Evolutionary conservation across 1,140 invertebrate genomes (phyloP).

Genomic region (silkworm (Bombyx mori)): DNA sequence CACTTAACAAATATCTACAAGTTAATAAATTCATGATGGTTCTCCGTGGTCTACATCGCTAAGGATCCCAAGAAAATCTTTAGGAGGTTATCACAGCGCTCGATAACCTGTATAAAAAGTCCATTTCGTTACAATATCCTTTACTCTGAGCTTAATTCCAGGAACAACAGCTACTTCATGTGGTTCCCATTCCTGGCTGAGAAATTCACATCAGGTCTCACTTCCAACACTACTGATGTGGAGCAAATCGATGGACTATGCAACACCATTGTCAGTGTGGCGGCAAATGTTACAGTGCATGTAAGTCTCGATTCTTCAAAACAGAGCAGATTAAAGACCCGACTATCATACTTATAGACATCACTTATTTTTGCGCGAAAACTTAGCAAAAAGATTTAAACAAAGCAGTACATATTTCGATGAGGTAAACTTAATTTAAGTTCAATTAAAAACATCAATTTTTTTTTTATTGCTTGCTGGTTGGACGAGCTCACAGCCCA

Average conservation of each 20-base stretch:
- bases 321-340: too few relatives aligned
- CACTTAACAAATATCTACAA: too few relatives aligned
- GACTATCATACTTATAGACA: too few relatives aligned
- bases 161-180: conserved; percentile 30
- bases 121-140: background rate
- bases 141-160: conserved; percentile 9
- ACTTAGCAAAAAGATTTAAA: too few relatives aligned
- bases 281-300: background rate
- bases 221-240: background rate
- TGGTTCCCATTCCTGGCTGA: conserved; percentile 19
- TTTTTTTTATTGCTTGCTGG: too few relatives aligned
- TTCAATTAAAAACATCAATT: too few relatives aligned
- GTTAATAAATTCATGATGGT: too few relatives aligned
- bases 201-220: conserved; percentile 5
- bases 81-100: background rate
- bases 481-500: too few relatives aligned
- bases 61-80: background rate
- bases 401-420: too few relatives aligned
- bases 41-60: background rate
- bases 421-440: too few relatives aligned
- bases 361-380: too few relatives aligned
- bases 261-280: conserved; percentile 6
- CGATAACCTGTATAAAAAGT: background rate
- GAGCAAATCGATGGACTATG: conserved; percentile 7
- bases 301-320: conserved; percentile 3